Base-by-base conservation (phyloP, 2,888 invertebrate species). In the Silvanus unidentatus region DNA sequence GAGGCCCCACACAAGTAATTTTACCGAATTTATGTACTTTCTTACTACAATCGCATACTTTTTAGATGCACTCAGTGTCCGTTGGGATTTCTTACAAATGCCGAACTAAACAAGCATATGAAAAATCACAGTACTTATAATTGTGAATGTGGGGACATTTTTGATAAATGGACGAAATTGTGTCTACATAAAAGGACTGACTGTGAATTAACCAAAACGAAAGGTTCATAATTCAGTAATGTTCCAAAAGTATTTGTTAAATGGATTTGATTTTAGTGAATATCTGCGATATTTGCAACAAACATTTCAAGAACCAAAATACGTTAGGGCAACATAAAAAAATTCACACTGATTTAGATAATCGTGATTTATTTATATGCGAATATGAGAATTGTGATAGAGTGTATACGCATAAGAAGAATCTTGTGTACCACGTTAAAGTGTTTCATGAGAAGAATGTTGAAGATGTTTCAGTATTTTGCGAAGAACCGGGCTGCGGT, bases 121-220 rank as follows among this genome's bases (percentile, higher is more conserved):
- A 54, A 57, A 41, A 51, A 48, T 12, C 68, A 68, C 44, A 61
- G 56, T 44, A 57, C 45, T 3, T 65, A 64, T 40, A 46, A 50
- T 10, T 68, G 68, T 49, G 57, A 61, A 39, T 68, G 68, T 56
- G 60, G 60, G 10, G 42, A 56, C 43, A 44, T 40, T 30, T 66
- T 63, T 54, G 45, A 59, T 15, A 59, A 55, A 47, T 68, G 65
- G 64, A 55, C 60, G 11, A 15, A 45, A 32, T 49, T 62, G 22
- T 43, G 58, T 12, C 45, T 50, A 43, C 68, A 68, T 42, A 58
- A 50, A 45, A 61, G 51, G 49, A 55, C 46, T 35, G 45, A 49
- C 29, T 58, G 59, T 34, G 40, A 45, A 43, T 41, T 32, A 40
- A 47, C 8, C 3, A 48, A 50, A 52, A 59, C 48, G 43, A 47